Evolutionary conservation across 1,140 invertebrate species (phyloP), one percentile per base, ranked within the genome.

Genomic region (Conus betulinus): DNA sequence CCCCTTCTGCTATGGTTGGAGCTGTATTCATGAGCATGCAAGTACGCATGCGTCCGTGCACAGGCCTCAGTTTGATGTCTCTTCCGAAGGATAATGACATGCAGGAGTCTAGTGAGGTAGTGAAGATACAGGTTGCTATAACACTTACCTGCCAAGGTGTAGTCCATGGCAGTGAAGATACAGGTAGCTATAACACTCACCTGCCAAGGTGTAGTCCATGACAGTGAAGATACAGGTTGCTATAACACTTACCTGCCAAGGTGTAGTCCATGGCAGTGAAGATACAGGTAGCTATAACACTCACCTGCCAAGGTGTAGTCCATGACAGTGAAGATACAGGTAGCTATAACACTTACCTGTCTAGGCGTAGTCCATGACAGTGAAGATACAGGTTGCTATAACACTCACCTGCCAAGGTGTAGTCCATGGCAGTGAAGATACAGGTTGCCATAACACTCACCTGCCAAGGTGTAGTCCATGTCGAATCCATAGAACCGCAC

Each of bases 401-500:
- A 79, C 27, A 79, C 78, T 79, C 84, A 91, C 90, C 88, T 89
- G 99, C 39, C 39, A 39, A 39, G 39, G 39, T 39, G 39, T 39
- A 3, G 39, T 39, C 39, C 39, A 39, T 39, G 39, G 39, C 39
- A 39, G 23, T 1, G 67, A 7, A 6, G 67, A 71, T 17, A 20
- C 13, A 23, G 8, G 15, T 1, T 11, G 8, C 27, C 5, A 51
- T 3, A 39, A 79, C 27, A 79, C 78, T 79, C 84, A 91, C 90
- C 88, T 89, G 99, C 99, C 91, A 99, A 95, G 25, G 99, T 99
- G 95, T 99, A 99, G 95, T 99, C 99, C 99, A 99, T 99, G 95
- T 99, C 99, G 95, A 99, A 99, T 91, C 99, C 99, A 97, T 98
- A 99, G 95, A 99, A 99, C 95, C 99, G 99, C 89, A 99, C 99